Evolutionary conservation across 2,888 invertebrate genomes (phyloP), one percentile per base, ranked within the genome.

Genomic region (Parasteatoda lunata): DNA sequence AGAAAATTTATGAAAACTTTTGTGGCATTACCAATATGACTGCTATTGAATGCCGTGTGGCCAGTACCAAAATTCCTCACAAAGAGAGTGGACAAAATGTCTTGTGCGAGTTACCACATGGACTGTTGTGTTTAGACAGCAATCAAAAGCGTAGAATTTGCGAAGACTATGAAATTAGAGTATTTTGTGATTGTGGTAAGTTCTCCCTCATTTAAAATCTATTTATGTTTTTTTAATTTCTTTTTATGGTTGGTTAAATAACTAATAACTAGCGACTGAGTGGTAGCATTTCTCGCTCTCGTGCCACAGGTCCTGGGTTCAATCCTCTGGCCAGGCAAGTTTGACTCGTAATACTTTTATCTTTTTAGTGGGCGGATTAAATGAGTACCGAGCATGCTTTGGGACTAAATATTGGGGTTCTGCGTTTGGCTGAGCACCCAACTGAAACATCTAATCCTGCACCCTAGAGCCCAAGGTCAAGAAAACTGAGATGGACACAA

Each of bases 121-220:
- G 97, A 0, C 92, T 97, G 0, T 92, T 94, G 5, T 97, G 97
- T 91, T 92, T 91, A 80, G 92, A 91, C 84, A 89, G 89, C 5
- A 90, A 89, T 4, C 89, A 89, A 72, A 68, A 83, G 13, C 15
- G 47, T n/a, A 49, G 80, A 73, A 73, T 89, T 8, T 97, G 97
- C 90, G 94, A 94, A 2, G 97, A 97, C 93, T 97, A 97, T 91
- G 97, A 97, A 92, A 94, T 97, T 75, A 93, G 95, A 52, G 95
- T 96, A 2, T 93, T 94, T 66, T 97, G 97, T 91, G 92, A 93
- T 80, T 96, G 95, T 91, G 92, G 91, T 91, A 84, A 89, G 90
- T 30, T 1, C 30, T 30, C 30, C 2, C 30, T 30, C 30, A 30
- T 30, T 30, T 30, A 1, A 30, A 30, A 30, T 30, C 30, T 30